phyloP scores from a whole-genome alignment of 2,888 invertebrate species.

The Atrina japonica region DNA sequence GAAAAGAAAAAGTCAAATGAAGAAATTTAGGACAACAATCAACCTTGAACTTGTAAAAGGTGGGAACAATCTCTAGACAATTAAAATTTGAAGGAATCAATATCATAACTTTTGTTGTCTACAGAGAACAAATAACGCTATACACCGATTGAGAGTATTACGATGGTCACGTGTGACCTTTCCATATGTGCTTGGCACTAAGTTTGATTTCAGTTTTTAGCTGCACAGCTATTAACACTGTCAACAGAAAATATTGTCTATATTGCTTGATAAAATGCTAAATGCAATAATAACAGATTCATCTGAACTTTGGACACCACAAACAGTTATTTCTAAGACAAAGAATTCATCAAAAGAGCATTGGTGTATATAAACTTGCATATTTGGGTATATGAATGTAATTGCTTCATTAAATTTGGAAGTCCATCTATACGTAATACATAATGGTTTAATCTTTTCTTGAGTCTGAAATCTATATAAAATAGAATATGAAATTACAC shows the following conservation, averaged over 20 bases:
- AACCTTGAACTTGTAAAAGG: conserved; percentile 1
- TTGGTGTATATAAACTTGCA: conserved; percentile 41
- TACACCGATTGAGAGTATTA: conserved; percentile 17
- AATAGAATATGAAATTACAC: conserved; percentile 25
- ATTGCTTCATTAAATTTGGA: conserved; percentile 39
- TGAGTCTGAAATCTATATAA: conserved; percentile 17
- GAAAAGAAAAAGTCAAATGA: conserved; percentile 4
- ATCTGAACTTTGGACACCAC: conserved; percentile 32
- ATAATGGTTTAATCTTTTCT: conserved; percentile 14
- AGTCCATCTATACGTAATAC: conserved; percentile 28
- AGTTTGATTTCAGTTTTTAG: conserved; percentile 26
- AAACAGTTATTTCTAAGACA: conserved; percentile 32
- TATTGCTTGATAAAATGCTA: conserved; percentile 39
- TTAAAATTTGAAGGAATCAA: conserved; percentile 31
- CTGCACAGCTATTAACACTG: conserved; percentile 37
- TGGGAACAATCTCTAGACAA: not conserved
- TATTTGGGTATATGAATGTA: conserved; percentile 34
- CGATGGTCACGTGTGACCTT: not conserved
- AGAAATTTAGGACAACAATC: conserved; percentile 2
- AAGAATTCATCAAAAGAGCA: conserved; percentile 35
- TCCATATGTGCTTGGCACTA: conserved; percentile 37
- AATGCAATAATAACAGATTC: conserved; percentile 33
- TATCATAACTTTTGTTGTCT: conserved; percentile 49
- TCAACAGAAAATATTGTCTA: conserved; percentile 32
- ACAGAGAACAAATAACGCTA: conserved; percentile 4